Evolutionary conservation across 2,888 invertebrate species (phyloP), one percentile per base, ranked within the genome.

Genomic region (Acleris laterana): DNA sequence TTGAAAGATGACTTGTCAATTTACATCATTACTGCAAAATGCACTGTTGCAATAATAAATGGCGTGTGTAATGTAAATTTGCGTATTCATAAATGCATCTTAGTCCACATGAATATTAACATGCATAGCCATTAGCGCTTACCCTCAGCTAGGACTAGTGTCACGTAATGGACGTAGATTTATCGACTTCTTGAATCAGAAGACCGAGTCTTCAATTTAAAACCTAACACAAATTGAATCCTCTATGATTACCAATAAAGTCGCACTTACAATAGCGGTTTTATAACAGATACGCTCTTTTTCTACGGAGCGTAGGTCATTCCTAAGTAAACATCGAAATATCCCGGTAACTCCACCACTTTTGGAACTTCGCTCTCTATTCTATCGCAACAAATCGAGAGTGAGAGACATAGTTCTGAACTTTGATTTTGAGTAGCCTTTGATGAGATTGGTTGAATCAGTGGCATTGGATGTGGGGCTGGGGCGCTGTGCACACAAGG

Each of bases 1-100:
- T 55, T 38, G 9, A 55, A 20, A 42, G 56, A 56, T 25, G n/a
- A 44, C 42, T 28, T 16, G 42, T 25, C 44, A 22, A 50, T 58
- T 58, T 38, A 38, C 46, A 52, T 58, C 6, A 52, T 63, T 38
- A 46, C 58, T 51, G 32, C 58, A 38, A 63, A 58, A 58, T 25
- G 32, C 3, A 25, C 57, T 28, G 46, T 38, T 58, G 42, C 51
- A 57, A 22, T 58, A 46, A 32, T 44, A 46, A 22, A 58, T 38
- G 51, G 58, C 58, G 58, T 38, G 52, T 20, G n/a, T 46, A 28
- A 49, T 42, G 22, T 16, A 19, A 50, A 63, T 58, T 57, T 38
- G 32, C 58, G 58, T 52, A 58, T 22, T 32, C 46, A 59, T 48
- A 59, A 44, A 58, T 13, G 50, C 59, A 38, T 53, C 22, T n/a